Evolutionary conservation across 2,113 vertebrate genomes (phyloP).

Genomic region (Phylloscopus trochiloides): DNA sequence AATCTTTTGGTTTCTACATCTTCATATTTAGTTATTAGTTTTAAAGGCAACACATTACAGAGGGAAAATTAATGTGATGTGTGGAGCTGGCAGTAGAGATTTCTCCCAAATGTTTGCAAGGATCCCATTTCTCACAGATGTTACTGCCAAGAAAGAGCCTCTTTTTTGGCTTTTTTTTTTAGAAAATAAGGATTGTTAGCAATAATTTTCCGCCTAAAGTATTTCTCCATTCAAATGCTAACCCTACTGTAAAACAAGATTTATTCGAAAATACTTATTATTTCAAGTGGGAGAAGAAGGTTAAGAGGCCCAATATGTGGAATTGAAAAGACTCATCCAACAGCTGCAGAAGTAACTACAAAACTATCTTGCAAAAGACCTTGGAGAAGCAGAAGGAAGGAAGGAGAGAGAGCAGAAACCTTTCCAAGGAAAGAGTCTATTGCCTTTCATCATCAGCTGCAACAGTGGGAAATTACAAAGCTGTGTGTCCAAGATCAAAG

Average conservation of each 20-base stretch:
- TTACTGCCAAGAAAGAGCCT: not conserved
- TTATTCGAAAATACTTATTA: not conserved
- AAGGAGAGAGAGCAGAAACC: not conserved
- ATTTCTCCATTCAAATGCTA: not conserved
- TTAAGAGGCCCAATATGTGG: not conserved
- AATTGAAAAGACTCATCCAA: not conserved
- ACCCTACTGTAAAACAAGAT: not conserved
- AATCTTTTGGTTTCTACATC: not conserved
- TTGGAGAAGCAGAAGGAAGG: not conserved
- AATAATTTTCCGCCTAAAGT: not conserved
- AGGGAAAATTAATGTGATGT: not conserved
- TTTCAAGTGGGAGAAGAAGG: not conserved
- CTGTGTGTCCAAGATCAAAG: not conserved
- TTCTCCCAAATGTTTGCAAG: conserved; percentile 1
- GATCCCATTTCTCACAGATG: conserved; percentile 19
- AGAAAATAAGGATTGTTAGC: not conserved
- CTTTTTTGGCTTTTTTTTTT: not conserved
- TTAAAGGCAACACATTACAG: not conserved
- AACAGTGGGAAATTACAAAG: not conserved
- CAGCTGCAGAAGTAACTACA: not conserved
- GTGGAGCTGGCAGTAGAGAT: not conserved
- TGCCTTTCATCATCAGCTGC: not conserved
- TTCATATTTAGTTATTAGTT: not conserved
- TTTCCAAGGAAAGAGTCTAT: not conserved
- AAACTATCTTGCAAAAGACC: not conserved